Base-by-base conservation (phyloP, 2,113 vertebrate species). In the Paramisgurnus dabryanus region DNA sequence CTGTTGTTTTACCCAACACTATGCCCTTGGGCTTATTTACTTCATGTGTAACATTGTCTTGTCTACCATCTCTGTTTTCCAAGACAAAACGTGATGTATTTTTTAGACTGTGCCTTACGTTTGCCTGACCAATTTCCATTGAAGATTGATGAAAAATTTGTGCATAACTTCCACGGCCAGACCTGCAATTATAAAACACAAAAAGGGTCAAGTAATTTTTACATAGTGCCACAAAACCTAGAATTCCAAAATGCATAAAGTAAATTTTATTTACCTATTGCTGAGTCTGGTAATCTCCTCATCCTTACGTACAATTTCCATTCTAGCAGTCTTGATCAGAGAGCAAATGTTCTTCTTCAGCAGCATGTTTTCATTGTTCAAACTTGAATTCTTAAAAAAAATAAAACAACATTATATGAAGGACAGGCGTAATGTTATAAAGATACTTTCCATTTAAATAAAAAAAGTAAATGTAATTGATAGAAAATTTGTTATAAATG, bases 281-380 rank as follows among this genome's bases (percentile, higher is more conserved):
- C 92, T 93, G 27, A 99, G 88, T 84, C 92, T 94, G 90, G 88
- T 94, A 85, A 99, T 98, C 91, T 97, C 97, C 73, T 96, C 94
- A 87, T 98, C 96, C 86, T 98, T 98, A 45, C 98, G 93, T 65
- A 91, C 91, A 87, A 99, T 96, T 89, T 99, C 97, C 86, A 94
- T 94, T 87, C 93, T 92, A 17, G 97, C 96, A 3, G 97, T 99
- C 92, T 94, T 96, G 79, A 99, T 92, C 82, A 99, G 95, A 55
- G 95, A 94, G 85, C 94, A 98, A 89, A 98, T 97, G 90, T 98
- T 98, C 92, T 96, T 98, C 89, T 97, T 98, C 55, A 99, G 94
- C 66, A 90, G 89, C 18, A 78, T 89, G 86, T 98, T 99, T 92
- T 98, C 96, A 57, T 86, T 95, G 87, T 92, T 95, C 80, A 99